Base-by-base conservation (phyloP, 1,140 invertebrate genomes). In the Drosophila nikananu region DNA sequence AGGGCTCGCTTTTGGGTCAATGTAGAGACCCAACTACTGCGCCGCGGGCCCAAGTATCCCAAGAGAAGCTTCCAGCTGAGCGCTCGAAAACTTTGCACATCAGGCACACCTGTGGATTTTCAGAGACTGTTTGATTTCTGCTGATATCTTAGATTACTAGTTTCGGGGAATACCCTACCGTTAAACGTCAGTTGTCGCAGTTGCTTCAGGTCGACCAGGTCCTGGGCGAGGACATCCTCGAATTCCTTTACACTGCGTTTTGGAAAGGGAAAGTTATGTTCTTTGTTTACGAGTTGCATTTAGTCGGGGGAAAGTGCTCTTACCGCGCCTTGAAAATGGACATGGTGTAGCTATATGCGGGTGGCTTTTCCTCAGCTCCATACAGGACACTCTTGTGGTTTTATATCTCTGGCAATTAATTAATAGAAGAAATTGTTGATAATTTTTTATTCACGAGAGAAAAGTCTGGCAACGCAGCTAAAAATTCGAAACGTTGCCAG, bases 11-110 rank as follows among this genome's bases (percentile, higher is more conserved):
- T 97, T 65, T 95, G 94, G 17, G 92, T 81, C 6, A 98, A 92
- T 37, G 95, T 95, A 75, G 95, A 92, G 9, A 94, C 93, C 96
- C 97, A 97, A 64, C 93, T 94, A 41, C 92, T 92, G 73, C 94
- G 95, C 46, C 95, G 94, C 12, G 94, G 82, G 5, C 97, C 97
- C 59, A 98, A 93, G 93, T 98, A 98, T 84, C 97, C 96, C 8
- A 98, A 94, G 44, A 98, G 92, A 12, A 98, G 93, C 92, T 96
- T 97, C 97, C 97, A 98, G 72, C 97, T 97, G 15, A 97, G 83
- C 2, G 97, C 94, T 60, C 97, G 93, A 51, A 96, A 94, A 1
- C 96, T 96, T 72, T 95, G 95, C 81, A 97, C 96, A 91, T 98
- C 97, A 21, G 97, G 97, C 64, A 97, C 96, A 55, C 97, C 97